Percentiles rank a stretch among this genome's conserved stretches.
phyloP scores from a whole-genome alignment of 2,888 invertebrate genomes.

The Timema cristinae region DNA sequence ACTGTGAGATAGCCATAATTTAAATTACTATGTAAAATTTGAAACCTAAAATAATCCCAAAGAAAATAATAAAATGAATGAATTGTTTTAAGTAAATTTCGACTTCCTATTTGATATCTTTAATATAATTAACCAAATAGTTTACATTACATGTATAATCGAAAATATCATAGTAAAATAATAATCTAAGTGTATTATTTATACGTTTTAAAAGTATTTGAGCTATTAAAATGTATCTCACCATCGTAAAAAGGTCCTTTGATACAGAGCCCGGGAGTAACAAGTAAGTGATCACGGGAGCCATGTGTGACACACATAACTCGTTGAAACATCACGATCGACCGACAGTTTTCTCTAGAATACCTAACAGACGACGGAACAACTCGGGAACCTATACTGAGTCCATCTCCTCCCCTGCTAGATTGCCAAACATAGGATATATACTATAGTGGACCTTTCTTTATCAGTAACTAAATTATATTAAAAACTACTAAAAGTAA shows the following conservation, averaged over 20 bases:
- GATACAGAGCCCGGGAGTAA: slow-evolving; percentile 17
- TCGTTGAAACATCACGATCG: slow-evolving; percentile 39
- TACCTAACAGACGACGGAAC: slow-evolving; percentile 32
- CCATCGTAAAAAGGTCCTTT: slow-evolving; percentile 38
- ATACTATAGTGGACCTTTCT: no score
- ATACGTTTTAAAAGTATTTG: background rate
- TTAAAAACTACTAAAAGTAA: no score
- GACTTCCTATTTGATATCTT: no score
- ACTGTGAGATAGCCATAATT: no score
- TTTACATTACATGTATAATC: no score
- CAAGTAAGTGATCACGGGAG: slow-evolving; percentile 34
- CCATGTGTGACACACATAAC: slow-evolving; percentile 46
- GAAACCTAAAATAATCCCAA: no score
- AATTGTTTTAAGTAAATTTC: no score
- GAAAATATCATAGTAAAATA: no score
- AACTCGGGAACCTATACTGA: slow-evolving; percentile 29
- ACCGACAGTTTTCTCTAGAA: slow-evolving; percentile 37
- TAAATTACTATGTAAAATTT: no score
- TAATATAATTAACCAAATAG: no score
- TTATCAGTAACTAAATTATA: no score
- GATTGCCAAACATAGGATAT: slow-evolving; percentile 17
- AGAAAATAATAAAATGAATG: no score
- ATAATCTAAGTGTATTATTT: background rate
- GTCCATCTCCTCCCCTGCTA: slow-evolving; percentile 31
- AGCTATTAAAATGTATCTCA: slow-evolving; percentile 34